Base-by-base conservation (phyloP, 2,797 vertebrate species). In the Pipistrellus pipistrellus region DNA sequence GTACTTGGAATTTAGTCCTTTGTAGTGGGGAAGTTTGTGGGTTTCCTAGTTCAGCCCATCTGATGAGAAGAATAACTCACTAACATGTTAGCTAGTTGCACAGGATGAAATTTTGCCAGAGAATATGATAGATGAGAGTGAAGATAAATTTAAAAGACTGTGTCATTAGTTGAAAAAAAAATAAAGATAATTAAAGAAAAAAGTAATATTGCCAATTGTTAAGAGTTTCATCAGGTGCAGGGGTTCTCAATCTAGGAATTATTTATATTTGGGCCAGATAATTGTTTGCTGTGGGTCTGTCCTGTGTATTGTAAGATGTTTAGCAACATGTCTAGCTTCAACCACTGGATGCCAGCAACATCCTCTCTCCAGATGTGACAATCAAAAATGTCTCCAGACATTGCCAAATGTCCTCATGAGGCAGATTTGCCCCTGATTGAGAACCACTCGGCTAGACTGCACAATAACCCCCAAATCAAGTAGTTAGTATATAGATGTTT, bases 31-130 rank as follows among this genome's bases (percentile, higher is more conserved):
- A 84, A 80, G 66, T 88, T 85, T 94, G 73, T 93, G 82, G 82
- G 64, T 96, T 97, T 94, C 81, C 92, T 93, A 64, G 35, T 85
- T 93, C 57, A 68, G 80, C 64, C 46, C 88, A 90, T 86, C 82
- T 94, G 44, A 69, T 93, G 85, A 94, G 69, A 94, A 93, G 55
- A 89, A 64, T 91, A 90, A 81, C 38, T 88, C 48, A 91, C 8
- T 92, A 85, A 72, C 86, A 72, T 59, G 27, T 91, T 86, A 88
- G 51, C 77, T 90, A 35, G 55, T 81, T 91, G 8, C 59, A 86
- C 35, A 77, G 55, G 48, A 64, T 90, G 32, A 88, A 66, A 51
- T 91, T 94, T 93, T 88, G 27, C n/a, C 71, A 80, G 41, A 75
- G 89, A 73, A 32, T 48, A 35, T 81, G 51, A 68, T 71, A 86